A percentile compares a stretch with the other conserved stretches of the same genome.
These are phyloP conservation scores for Temnopleurus reevesii DNA, from an alignment of 53 echinoderm and acorn worm genomes.

Conservation along the genomic window DNA sequence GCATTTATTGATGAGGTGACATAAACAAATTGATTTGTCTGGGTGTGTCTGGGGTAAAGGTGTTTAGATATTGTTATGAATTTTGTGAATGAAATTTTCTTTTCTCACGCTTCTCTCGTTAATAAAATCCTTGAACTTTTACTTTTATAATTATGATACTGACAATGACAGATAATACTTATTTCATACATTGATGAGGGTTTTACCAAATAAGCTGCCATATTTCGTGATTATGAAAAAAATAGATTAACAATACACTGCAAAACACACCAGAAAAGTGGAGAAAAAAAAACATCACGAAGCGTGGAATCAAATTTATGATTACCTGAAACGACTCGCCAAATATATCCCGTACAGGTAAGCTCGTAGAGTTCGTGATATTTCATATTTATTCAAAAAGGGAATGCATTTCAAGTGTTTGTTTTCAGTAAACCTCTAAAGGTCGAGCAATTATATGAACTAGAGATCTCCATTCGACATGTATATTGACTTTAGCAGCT, in stretches of 20 bases:
- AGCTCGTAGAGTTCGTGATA: not conserved
- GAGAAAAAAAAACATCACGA: too few species aligned
- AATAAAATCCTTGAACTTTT: not conserved
- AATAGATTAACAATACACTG: too few species aligned
- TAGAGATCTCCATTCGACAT: too few species aligned
- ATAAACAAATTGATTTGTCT: not conserved
- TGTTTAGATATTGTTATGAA: not conserved
- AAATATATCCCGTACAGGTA: not conserved
- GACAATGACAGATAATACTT: not conserved
- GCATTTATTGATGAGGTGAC: not conserved
- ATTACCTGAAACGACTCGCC: too few species aligned
- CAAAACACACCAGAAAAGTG: too few species aligned
- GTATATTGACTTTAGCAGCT: too few species aligned
- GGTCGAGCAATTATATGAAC: too few species aligned
- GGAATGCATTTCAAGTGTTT: not conserved
- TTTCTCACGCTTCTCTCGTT: not conserved
- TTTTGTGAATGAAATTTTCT: slow-evolving; percentile 26
- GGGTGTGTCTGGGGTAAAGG: not conserved
- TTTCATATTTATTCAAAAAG: not conserved
- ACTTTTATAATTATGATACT: not conserved
- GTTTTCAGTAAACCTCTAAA: not conserved
- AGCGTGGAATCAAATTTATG: too few species aligned
- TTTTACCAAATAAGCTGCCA: too few species aligned
- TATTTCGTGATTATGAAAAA: too few species aligned
- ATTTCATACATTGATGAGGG: too few species aligned